Base-by-base conservation (phyloP, 2,797 vertebrate species). In the Sciurus vulgaris region DNA sequence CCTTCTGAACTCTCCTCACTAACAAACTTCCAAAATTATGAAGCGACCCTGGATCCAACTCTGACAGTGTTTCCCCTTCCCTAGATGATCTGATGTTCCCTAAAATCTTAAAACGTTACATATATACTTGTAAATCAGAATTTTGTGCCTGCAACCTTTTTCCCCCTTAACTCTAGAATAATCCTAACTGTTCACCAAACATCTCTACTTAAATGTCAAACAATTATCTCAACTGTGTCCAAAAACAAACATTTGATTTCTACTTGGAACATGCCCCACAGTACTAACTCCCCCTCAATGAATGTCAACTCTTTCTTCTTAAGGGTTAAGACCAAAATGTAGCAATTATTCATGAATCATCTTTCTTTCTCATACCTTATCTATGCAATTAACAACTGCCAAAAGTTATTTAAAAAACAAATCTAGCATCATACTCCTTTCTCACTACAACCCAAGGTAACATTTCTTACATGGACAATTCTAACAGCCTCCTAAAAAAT, bases 211-310 rank as follows among this genome's bases (percentile, higher is more conserved):
- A 63, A 41, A 65, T 30, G 20, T 63, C 63, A 87, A 41, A 51
- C 3, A 67, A 11, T 41, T 51, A 87, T n/a, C 65, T 86, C 81
- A 81, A 86, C 49, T 20, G 38, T 10, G 28, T 49, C 28, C 33
- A 38, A 65, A 86, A 82, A 24, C 41, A 91, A 77, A 59, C 76
- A 72, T 54, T 83, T 86, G 70, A 94, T 26, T 83, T 47, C 54
- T 44, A 38, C 84, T 84, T 59, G 33, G 69, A 78, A 78, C 18
- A 44, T 9, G 33, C 35, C 54, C 33, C 73, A 67, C 56, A 78
- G 15, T 30, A 38, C 38, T 38, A 61, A 51, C 8, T 81, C 59
- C 77, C 65, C 61, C 41, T 76, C 47, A 51, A 8, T 35, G 59
- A 90, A 76, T n/a, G 41, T 7, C 92, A 79, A 72, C 13, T 70